These are phyloP conservation scores for Apis dorsata DNA, from an alignment of 1,140 invertebrate species.

Conservation along the genomic window DNA sequence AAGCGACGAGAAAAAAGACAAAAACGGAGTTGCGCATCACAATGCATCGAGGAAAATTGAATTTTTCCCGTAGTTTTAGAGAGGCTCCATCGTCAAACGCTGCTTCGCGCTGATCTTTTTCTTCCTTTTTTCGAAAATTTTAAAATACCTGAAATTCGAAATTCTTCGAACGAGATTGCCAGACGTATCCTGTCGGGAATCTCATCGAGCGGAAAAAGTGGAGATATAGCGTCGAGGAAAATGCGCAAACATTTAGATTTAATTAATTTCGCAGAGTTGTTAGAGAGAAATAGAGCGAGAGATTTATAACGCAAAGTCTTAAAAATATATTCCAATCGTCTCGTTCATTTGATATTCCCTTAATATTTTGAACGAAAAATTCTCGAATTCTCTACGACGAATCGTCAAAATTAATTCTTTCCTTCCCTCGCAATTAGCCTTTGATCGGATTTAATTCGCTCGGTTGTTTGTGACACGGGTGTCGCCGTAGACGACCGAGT, in stretches of 20 bases:
- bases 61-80: not conserved
- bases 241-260: too few relatives aligned
- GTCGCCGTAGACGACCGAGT: conserved; percentile 2
- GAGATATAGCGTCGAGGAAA: too few relatives aligned
- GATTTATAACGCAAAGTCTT: too few relatives aligned
- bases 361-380: too few relatives aligned
- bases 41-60: not conserved
- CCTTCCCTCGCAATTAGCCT: not conserved
- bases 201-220: not conserved
- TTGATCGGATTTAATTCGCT: conserved; percentile 6
- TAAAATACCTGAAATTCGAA: not conserved
- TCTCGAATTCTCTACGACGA: too few relatives aligned
- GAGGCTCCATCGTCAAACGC: not conserved
- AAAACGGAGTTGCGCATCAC: not conserved
- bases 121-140: not conserved
- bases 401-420: too few relatives aligned
- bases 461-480: conserved; percentile 11
- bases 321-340: too few relatives aligned
- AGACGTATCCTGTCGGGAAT: not conserved
- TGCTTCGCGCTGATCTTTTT: not conserved
- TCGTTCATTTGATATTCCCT: too few relatives aligned
- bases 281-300: too few relatives aligned
- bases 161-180: not conserved
- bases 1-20: not conserved
- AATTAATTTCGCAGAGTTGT: too few relatives aligned